Evolutionary conservation across 1,140 invertebrate genomes (phyloP).

Genomic region (Aphaenogaster ashmeadi): DNA sequence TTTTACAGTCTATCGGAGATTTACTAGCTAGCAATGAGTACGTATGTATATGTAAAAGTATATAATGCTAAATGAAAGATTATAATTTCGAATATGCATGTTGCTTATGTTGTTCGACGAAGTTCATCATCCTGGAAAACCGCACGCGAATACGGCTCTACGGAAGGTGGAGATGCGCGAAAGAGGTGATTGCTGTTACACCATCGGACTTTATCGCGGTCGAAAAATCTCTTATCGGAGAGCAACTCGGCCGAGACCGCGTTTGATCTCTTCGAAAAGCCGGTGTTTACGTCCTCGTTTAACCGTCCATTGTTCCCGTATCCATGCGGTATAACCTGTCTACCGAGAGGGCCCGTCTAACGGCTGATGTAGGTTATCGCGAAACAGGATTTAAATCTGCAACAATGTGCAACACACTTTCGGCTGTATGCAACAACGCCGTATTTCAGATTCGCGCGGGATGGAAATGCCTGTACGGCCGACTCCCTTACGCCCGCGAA

Average conservation of each 20-base stretch:
- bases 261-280: constrained; percentile 56
- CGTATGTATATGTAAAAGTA: not conserved
- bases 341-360: constrained; percentile 33
- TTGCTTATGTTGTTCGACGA: not conserved
- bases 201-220: constrained; percentile 6
- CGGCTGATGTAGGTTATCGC: constrained; percentile 53
- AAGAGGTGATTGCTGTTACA: not conserved
- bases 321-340: not conserved
- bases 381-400: constrained; percentile 49
- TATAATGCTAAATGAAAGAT: not conserved
- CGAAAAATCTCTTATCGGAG: constrained; percentile 49
- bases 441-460: constrained; percentile 38
- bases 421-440: constrained; percentile 1
- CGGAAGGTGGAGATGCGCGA: not conserved
- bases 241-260: not conserved
- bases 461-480: constrained; percentile 3
- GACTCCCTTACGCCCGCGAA: constrained; percentile 16
- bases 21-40: not conserved
- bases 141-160: not conserved
- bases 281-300: constrained; percentile 51
- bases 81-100: not conserved
- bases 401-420: constrained; percentile 50
- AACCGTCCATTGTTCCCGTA: constrained; percentile 50
- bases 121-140: constrained; percentile 11
- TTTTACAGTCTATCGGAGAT: too few species aligned